Conservation (phyloP, 2,797 vertebrate species). For the Podargus strigoides region DNA sequence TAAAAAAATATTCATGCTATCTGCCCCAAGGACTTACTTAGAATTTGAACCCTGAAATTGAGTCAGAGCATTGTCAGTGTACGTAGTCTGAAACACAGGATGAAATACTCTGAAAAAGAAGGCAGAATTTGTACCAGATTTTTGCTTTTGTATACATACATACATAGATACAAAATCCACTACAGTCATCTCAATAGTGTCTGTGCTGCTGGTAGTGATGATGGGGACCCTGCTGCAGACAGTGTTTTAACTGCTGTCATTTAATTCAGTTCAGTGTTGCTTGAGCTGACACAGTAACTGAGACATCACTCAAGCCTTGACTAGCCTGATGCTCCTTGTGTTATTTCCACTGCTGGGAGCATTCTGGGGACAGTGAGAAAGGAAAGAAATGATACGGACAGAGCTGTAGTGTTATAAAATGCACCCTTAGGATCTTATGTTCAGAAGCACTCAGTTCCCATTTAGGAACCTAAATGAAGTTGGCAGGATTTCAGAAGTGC, state of each 20-base stretch:
- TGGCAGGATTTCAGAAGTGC: constrained; percentile 61
- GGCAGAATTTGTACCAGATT: not conserved
- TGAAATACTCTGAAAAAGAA: not conserved
- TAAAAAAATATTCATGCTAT: not conserved
- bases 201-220: not conserved
- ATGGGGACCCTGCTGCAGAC: not conserved
- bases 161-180: not conserved
- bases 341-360: not conserved
- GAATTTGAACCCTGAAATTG: not conserved
- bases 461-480: constrained; percentile 37
- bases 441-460: constrained; percentile 20
- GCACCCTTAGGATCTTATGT: constrained; percentile 21
- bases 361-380: not conserved
- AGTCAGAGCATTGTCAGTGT: not conserved
- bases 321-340: not conserved
- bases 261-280: not conserved
- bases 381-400: not conserved
- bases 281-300: not conserved
- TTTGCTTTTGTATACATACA: not conserved
- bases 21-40: not conserved
- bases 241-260: not conserved
- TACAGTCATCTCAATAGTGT: not conserved
- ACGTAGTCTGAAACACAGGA: not conserved
- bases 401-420: constrained; percentile 2
- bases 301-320: constrained; percentile 14